These are phyloP conservation scores for Fragum fragum DNA, from an alignment of 2,888 invertebrate species.

Conservation along the genomic window DNA sequence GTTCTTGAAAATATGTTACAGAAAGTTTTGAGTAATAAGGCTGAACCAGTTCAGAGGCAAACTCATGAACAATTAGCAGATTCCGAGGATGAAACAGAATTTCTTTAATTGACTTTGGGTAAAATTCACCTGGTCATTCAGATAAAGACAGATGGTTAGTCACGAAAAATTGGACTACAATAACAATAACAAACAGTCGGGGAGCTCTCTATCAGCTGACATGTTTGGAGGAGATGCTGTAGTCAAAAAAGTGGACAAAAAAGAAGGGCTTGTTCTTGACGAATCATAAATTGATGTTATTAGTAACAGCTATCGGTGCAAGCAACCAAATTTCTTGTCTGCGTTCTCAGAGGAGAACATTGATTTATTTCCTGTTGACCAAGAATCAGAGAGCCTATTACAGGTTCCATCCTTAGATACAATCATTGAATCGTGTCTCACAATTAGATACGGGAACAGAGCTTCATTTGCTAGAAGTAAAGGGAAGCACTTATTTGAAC, in stretches of 20 bases:
- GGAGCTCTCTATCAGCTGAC: conserved; percentile 13
- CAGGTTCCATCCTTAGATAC: conserved; percentile 46
- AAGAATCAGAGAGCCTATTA: conserved; percentile 37
- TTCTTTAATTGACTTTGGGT: conserved; percentile 21
- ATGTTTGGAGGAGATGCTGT: conserved; percentile 37
- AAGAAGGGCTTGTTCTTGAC: conserved; percentile 24
- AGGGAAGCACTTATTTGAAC: conserved; percentile 32
- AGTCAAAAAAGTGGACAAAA: conserved; percentile 14
- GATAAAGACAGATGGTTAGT: background rate
- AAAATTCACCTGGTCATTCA: background rate
- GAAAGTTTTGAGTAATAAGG: background rate
- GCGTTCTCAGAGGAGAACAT: conserved; percentile 48
- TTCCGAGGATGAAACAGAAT: conserved; percentile 21
- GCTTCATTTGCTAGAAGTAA: conserved; percentile 48
- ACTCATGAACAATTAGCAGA: background rate
- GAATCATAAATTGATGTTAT: conserved; percentile 27
- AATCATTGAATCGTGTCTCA: conserved; percentile 39
- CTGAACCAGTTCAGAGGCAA: background rate
- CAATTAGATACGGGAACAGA: conserved; percentile 36
- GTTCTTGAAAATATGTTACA: conserved; percentile 19
- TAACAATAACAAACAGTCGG: background rate
- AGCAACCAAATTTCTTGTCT: conserved; percentile 44
- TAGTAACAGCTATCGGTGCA: conserved; percentile 31
- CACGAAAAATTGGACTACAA: background rate
- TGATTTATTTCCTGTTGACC: conserved; percentile 27